Conservation (phyloP, 2,888 invertebrate species). For the Oxytorus armatus region DNA sequence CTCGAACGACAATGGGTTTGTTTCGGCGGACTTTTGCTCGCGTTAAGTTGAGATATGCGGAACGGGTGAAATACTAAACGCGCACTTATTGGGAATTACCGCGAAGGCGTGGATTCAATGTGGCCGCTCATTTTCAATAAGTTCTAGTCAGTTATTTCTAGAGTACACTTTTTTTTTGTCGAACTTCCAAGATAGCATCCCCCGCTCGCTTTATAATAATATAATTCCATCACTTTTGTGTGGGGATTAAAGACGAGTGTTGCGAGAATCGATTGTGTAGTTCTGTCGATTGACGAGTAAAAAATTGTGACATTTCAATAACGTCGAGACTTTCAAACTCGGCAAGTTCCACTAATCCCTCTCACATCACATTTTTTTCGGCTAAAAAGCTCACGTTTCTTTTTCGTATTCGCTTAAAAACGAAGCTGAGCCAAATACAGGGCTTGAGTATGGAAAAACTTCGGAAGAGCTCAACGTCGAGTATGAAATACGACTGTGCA, state of each 20-base stretch:
- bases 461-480: slow-evolving; percentile 5
- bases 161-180: too few species aligned
- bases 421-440: not conserved
- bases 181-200: too few species aligned
- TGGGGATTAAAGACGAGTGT: not conserved
- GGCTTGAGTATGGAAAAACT: not conserved
- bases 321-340: slow-evolving; percentile 39
- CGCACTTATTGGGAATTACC: too few species aligned
- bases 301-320: not conserved
- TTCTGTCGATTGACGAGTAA: not conserved
- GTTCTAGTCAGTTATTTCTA: too few species aligned
- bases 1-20: too few species aligned
- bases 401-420: slow-evolving; percentile 1
- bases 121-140: too few species aligned
- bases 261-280: not conserved
- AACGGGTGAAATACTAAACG: too few species aligned
- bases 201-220: too few species aligned
- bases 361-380: slow-evolving; percentile 11
- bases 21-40: too few species aligned
- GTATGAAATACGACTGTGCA: slow-evolving; percentile 42
- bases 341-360: slow-evolving; percentile 16
- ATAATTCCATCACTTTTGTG: too few species aligned
- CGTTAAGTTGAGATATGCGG: too few species aligned
- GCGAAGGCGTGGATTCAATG: too few species aligned
- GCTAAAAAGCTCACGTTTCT: not conserved